Base-by-base conservation (phyloP, 2,113 vertebrate genomes). In the Blennius ocellaris region DNA sequence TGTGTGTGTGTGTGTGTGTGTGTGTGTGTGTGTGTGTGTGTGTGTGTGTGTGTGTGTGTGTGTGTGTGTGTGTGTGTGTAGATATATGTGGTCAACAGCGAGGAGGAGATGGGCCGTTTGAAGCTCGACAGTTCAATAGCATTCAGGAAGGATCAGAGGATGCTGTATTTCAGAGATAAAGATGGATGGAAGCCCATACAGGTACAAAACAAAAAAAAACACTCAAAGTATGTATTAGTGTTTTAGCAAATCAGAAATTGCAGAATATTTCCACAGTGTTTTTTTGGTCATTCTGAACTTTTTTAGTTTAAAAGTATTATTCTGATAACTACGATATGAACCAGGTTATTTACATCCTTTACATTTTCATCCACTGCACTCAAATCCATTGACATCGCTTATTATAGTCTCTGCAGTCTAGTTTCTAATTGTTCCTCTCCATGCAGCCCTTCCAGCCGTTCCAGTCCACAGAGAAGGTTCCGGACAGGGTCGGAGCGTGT, bases 81-180 rank as follows among this genome's bases (percentile, higher is more conserved):
- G 97, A 97, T 98, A 91, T 98, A 96, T 93, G 95, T 98, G 83
- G 96, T 98, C 58, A 96, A 93, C 83, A 95, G 91, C 83, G 94
- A 94, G 83, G 96, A 97, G 65, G 97, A 97, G 69, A 80, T 98
- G 80, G 87, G 91, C 11, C 91, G 63, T 30, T 83, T 98, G 37
- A 92, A 93, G 60, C 92, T 93, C 0, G 94, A 95, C 65, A 96
- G 97, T 0, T 93, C 96, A 0, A 92, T 98, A 38, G 97, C 94
- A 16, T 96, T 97, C 83, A 94, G 96, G 85, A 97, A 95, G 92
- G 97, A 98, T 77, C 94, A 96, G 87, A 93, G 93, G 81, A 92
- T 94, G 41, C 93, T 98, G 63, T 98, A 97, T 91, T 98, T 97
- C 89, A 96, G 94, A 89, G 97, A 98, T 77, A 95, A 92, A 82